Base-by-base conservation (phyloP, 2,113 vertebrate genomes). In the Leucopsar rothschildi region DNA sequence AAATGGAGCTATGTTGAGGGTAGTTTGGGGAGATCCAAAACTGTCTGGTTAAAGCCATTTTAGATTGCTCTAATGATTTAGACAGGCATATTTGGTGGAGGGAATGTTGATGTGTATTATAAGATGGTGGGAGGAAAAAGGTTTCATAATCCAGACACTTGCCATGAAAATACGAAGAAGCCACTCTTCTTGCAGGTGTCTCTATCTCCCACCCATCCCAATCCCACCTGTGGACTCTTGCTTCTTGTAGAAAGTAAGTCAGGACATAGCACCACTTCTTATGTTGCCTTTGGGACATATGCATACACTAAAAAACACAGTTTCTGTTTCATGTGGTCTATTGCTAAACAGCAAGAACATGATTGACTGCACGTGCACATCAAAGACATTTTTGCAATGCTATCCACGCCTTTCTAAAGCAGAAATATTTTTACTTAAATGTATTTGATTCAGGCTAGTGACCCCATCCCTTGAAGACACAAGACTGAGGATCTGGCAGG, bases 311-410 rank as follows among this genome's bases (percentile, higher is more conserved):
- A 86, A 82, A 75, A 53, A 28, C 5, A 19, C 2, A 28, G 10
- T 40, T 87, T 45, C 18, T 21, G 0, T 60, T 45, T 27, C 9
- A 16, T 13, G 86, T 9, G 3, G 17, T 39, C n/a, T 92, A 31
- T 60, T 49, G 1, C 76, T n/a, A 22, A 11, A 72, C 15, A 82
- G 33, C 33, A 63, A 68, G 86, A 61, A 63, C 0, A 0, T 9
- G 7, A 11, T 35, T 92, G 59, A 42, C 35, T 56, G 14, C 52
- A 70, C 0, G 0, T 21, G 31, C n/a, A 35, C 15, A 11, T 59
- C 47, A 52, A 68, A 86, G 63, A 42, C 11, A 28, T 66, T 52
- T 65, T 45, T 85, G 40, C 60, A 4, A 9, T 42, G 24, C 23
- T 33, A 57, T 21, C 37, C 16, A 24, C 24, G 50, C 25, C 45